A percentile compares a stretch with the other conserved stretches of the same genome.
These are phyloP conservation scores for Aptenodytes forsteri DNA, from an alignment of 2,113 vertebrate genomes.

Conservation along the genomic window DNA sequence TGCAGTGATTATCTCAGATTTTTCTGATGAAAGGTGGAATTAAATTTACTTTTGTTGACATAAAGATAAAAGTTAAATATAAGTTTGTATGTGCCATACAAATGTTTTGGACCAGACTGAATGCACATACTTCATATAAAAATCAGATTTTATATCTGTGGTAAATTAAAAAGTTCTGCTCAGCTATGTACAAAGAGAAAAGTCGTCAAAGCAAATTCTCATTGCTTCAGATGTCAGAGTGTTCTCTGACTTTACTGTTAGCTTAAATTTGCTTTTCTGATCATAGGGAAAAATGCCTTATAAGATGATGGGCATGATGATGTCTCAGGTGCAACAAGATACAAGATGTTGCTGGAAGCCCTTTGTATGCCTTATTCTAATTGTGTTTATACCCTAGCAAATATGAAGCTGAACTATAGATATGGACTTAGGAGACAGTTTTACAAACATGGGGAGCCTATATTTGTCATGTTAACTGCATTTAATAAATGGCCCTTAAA, in stretches of 20 bases:
- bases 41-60: background rate
- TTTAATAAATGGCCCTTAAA: conserved; percentile 23
- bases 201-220: background rate
- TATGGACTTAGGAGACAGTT: background rate
- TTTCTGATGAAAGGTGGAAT: background rate
- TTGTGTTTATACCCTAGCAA: background rate
- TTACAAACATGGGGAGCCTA: background rate
- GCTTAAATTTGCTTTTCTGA: background rate
- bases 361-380: conserved; percentile 7
- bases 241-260: background rate
- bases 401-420: background rate
- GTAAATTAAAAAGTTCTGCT: background rate
- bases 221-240: background rate
- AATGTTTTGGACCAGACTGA: background rate
- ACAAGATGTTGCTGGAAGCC: background rate
- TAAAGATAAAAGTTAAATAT: background rate
- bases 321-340: background rate
- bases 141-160: background rate
- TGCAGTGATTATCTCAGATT: background rate
- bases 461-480: background rate
- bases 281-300: background rate
- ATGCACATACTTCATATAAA: background rate
- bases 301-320: background rate
- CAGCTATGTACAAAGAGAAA: background rate
- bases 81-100: background rate